Base-by-base conservation (phyloP, 2,797 vertebrate genomes). In the Hemibagrus guttatus region DNA sequence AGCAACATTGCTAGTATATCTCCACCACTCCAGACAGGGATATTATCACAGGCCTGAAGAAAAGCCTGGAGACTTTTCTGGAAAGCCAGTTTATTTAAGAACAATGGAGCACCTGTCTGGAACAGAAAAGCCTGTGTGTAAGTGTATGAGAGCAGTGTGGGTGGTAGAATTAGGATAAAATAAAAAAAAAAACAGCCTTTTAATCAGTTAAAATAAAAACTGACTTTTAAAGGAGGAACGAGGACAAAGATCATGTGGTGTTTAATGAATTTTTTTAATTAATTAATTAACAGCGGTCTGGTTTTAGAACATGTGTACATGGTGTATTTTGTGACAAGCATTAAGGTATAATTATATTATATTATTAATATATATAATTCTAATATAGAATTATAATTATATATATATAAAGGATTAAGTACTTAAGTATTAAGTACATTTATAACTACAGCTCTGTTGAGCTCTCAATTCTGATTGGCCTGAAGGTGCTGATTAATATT, bases 1-100 rank as follows among this genome's bases (percentile, higher is more conserved):
- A 94, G 93, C 93, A 94, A 95, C 93, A 93, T 90, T 91, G 90
- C 90, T 89, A 93, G 92, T 92, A 92, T 93, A 95, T 95, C 93
- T 93, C 92, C 92, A 93, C 91, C 90, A 88, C 91, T 94, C 93
- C 95, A 93, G 91, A 93, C 94, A 92, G 93, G 94, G 93, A 95
- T 94, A 95, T 95, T 95, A 95, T 95, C 93, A 94, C 93, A 92
- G 93, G 91, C 91, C 93, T 91, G 83, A 89, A 90, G 86, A 86
- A 87, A 89, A 88, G 85, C 90, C 90, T 81, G 35, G 35, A 89
- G 87, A 88, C 88, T 87, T 85, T 85, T 72, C 80, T 90, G 54
- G 13, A 84, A 39, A 85, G 84, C 64, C 80, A 85, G 84, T 88
- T 89, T 39, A 86, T 86, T 89, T 89, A 81, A 89, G 86, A 90